phyloP scores from a whole-genome alignment of 2,888 invertebrate genomes.

The Agrilus cyanescens region DNA sequence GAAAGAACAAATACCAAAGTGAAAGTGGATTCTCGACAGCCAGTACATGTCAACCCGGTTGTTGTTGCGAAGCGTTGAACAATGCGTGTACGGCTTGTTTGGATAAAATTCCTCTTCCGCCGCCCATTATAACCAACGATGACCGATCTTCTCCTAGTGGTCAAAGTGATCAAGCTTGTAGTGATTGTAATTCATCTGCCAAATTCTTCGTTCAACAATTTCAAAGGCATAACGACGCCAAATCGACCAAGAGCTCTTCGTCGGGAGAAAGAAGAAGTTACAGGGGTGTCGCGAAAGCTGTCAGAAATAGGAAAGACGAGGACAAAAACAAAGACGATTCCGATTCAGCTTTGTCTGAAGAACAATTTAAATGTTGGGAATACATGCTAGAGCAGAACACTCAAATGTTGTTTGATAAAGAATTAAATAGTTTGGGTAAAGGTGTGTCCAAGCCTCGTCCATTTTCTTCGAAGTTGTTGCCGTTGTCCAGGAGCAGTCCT shows the following conservation, averaged over 20 bases:
- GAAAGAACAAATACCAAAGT: constrained; percentile 41
- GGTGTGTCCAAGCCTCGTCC: constrained; percentile 44
- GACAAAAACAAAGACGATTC: constrained; percentile 40
- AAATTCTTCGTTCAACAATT: constrained; percentile 34
- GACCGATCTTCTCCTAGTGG: constrained; percentile 78
- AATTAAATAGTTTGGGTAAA: constrained; percentile 65
- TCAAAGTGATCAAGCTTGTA: constrained; percentile 63
- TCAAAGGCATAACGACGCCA: constrained; percentile 28
- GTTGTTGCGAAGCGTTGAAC: constrained; percentile 48
- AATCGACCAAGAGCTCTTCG: constrained; percentile 28
- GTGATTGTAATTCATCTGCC: constrained; percentile 35
- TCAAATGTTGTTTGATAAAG: constrained; percentile 77
- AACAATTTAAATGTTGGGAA: constrained; percentile 87
- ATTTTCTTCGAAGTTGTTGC: constrained; percentile 42
- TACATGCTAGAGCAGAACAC: constrained; percentile 88
- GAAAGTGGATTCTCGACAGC: constrained; percentile 40
- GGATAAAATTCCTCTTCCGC: constrained; percentile 32
- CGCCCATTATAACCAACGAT: constrained; percentile 36
- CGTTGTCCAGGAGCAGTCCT: constrained; percentile 60
- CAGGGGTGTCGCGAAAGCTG: constrained; percentile 48
- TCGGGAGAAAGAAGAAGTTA: constrained; percentile 43
- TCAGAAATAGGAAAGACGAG: constrained; percentile 52
- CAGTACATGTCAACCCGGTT: constrained; percentile 44
- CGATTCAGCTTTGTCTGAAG: constrained; percentile 57
- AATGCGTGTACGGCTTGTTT: constrained; percentile 42